phyloP scores from a whole-genome alignment of 2,888 invertebrate species.

The Eucera pruinosa region DNA sequence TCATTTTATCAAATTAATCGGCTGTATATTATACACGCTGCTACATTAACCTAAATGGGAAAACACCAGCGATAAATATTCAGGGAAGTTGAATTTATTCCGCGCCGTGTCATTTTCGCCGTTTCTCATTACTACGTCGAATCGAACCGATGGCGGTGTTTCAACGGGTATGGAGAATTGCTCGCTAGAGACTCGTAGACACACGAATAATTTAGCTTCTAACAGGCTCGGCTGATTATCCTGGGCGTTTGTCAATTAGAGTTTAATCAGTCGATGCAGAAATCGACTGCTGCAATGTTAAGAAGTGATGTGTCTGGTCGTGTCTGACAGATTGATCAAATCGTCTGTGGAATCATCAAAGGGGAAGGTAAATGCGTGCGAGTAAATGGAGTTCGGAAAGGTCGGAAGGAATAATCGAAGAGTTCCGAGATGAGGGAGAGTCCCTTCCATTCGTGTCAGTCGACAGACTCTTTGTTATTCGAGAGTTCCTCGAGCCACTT shows the following conservation, averaged over 20 bases:
- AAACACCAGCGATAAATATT: slow-evolving; percentile 38
- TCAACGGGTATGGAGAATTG: slow-evolving; percentile 15
- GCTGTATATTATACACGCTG: slow-evolving; percentile 36
- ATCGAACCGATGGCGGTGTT: not conserved
- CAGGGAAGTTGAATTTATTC: slow-evolving; percentile 43
- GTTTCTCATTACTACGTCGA: slow-evolving; percentile 17
- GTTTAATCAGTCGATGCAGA: not conserved
- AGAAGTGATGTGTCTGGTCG: no score
- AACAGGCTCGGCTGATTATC: slow-evolving; percentile 8
- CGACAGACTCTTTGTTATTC: slow-evolving; percentile 63
- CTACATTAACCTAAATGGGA: slow-evolving; percentile 41
- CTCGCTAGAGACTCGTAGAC: slow-evolving; percentile 9
- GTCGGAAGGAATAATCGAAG: slow-evolving; percentile 40
- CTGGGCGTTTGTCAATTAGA: not conserved
- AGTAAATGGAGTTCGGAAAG: slow-evolving; percentile 28
- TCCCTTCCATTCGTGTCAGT: slow-evolving; percentile 43
- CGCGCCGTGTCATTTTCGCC: slow-evolving; percentile 13
- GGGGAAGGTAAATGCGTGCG: not conserved
- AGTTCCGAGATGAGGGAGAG: slow-evolving; percentile 39
- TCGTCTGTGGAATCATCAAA: slow-evolving; percentile 1
- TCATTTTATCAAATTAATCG: slow-evolving; percentile 50
- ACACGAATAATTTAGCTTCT: slow-evolving; percentile 6
- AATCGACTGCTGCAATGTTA: not conserved
- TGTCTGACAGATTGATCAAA: no score
- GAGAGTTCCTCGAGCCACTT: slow-evolving; percentile 60